Evolutionary conservation across 2,797 vertebrate species (phyloP).

Genomic region (Microcaecilia unicolor): DNA sequence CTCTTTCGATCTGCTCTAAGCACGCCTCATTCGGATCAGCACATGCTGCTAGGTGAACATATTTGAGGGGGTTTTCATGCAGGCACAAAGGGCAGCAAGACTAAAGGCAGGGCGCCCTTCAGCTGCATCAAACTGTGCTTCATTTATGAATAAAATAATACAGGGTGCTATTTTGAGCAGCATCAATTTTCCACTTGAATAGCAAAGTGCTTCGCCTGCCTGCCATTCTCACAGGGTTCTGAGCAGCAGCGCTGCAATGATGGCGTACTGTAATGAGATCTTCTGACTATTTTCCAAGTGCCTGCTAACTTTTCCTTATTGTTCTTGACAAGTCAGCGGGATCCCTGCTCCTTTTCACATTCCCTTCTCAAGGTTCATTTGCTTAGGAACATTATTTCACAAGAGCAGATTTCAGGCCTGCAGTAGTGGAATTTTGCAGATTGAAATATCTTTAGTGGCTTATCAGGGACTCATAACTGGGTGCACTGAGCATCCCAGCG

Average conservation of each 20-base stretch:
- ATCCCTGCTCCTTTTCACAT: not conserved
- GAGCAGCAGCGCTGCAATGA: slow-evolving; percentile 19
- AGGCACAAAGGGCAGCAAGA: not conserved
- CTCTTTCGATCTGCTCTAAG: too few species aligned
- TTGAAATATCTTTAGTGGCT: slow-evolving; percentile 31
- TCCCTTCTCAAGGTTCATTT: not conserved
- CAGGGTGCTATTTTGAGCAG: slow-evolving; percentile 26
- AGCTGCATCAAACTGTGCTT: slow-evolving; percentile 12
- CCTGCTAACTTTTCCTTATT: slow-evolving; percentile 13
- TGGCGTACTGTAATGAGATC: slow-evolving; percentile 1
- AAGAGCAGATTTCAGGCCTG: not conserved
- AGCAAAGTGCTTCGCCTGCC: slow-evolving; percentile 33
- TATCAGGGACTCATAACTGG: slow-evolving; percentile 26
- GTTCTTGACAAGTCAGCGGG: not conserved
- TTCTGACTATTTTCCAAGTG: not conserved
- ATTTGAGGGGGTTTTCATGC: not conserved
- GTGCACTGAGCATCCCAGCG: slow-evolving; percentile 21
- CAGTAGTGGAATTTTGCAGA: slow-evolving; percentile 11
- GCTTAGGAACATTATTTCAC: not conserved
- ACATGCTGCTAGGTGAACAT: too few species aligned
- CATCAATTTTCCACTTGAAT: slow-evolving; percentile 49
- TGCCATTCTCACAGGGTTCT: not conserved
- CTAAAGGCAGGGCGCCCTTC: slow-evolving; percentile 2
- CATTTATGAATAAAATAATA: slow-evolving; percentile 51
- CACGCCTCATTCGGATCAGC: too few species aligned